Percentiles rank a stretch among this genome's conserved stretches.
These are phyloP conservation scores for Bovichtus variegatus DNA, from an alignment of 2,797 vertebrate species.

Conservation along the genomic window DNA sequence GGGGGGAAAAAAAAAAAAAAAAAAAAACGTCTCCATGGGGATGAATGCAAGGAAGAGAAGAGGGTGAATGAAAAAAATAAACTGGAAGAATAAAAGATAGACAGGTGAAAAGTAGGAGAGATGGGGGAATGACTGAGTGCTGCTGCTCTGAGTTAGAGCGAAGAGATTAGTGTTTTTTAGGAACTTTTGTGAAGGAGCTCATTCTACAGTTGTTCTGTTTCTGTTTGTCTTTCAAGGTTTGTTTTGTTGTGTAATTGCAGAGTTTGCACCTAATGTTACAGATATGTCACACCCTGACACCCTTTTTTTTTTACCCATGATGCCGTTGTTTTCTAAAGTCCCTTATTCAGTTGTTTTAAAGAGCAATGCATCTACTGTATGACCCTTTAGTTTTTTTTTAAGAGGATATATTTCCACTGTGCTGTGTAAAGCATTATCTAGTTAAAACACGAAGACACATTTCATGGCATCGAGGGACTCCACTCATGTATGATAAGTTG, in stretches of 20 bases:
- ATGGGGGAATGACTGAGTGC: conserved; percentile 75
- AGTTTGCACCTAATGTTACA: conserved; percentile 89
- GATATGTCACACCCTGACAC: conserved; percentile 76
- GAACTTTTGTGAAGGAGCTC: conserved; percentile 84
- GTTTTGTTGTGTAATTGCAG: conserved; percentile 84
- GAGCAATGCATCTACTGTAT: conserved; percentile 73
- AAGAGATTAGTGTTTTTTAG: conserved; percentile 77
- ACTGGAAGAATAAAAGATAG: conserved; percentile 72
- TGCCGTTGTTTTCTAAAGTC: conserved; percentile 55
- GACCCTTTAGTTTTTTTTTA: conserved; percentile 58
- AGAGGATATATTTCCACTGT: conserved; percentile 48
- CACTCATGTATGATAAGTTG: conserved; percentile 27
- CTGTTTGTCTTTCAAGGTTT: conserved; percentile 70
- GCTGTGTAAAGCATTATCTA: conserved; percentile 38
- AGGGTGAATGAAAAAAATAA: conserved; percentile 43
- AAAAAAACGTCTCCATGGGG: conserved; percentile 26
- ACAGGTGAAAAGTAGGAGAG: conserved; percentile 58
- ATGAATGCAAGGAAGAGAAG: conserved; percentile 44
- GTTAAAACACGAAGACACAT: conserved; percentile 30
- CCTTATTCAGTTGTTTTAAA: conserved; percentile 43
- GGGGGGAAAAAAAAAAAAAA: no score
- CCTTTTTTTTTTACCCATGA: conserved; percentile 67
- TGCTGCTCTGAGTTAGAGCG: conserved; percentile 88
- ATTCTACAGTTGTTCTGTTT: conserved; percentile 69
- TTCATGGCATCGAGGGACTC: conserved; percentile 29